phyloP scores from a whole-genome alignment of 1,140 invertebrate genomes.

The Heterodera carotae region DNA sequence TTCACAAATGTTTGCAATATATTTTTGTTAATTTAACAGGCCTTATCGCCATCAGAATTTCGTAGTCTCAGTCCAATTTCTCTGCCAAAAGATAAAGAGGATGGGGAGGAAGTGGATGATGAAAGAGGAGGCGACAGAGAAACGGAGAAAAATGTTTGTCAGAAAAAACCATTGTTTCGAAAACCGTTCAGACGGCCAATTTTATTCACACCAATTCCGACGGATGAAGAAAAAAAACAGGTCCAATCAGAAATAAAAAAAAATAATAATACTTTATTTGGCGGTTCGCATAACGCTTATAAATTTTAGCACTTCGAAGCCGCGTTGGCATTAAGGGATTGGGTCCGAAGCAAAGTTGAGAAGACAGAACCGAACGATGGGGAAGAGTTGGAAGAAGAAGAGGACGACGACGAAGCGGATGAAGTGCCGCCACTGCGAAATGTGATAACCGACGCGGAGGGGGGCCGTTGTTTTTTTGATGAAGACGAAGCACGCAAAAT shows the following conservation, averaged over 20 bases:
- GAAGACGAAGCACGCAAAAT: slow-evolving; percentile 31
- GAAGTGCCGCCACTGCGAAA: background rate
- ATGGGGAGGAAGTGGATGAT: background rate
- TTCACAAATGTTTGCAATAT: too few species aligned
- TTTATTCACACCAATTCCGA: background rate
- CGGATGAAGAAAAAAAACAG: slow-evolving; percentile 13
- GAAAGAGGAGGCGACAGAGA: background rate
- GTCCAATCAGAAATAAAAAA: background rate
- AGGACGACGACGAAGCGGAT: background rate
- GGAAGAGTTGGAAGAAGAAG: background rate
- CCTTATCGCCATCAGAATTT: background rate
- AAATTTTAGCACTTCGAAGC: slow-evolving; percentile 12
- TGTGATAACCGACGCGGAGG: background rate
- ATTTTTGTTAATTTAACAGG: background rate
- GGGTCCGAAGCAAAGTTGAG: slow-evolving; percentile 10
- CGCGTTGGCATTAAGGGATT: slow-evolving; percentile 17
- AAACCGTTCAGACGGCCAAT: background rate
- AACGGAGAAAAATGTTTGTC: background rate
- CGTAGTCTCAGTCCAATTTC: slow-evolving; percentile 26
- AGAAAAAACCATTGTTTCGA: background rate
- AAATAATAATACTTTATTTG: too few species aligned
- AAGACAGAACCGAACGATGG: background rate
- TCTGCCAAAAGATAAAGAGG: background rate
- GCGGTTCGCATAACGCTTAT: too few species aligned
- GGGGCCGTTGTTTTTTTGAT: slow-evolving; percentile 8